Evolutionary conservation across 2,113 vertebrate species (phyloP), one percentile per base, ranked within the genome.

Genomic region (Prochilodus magdalenae): DNA sequence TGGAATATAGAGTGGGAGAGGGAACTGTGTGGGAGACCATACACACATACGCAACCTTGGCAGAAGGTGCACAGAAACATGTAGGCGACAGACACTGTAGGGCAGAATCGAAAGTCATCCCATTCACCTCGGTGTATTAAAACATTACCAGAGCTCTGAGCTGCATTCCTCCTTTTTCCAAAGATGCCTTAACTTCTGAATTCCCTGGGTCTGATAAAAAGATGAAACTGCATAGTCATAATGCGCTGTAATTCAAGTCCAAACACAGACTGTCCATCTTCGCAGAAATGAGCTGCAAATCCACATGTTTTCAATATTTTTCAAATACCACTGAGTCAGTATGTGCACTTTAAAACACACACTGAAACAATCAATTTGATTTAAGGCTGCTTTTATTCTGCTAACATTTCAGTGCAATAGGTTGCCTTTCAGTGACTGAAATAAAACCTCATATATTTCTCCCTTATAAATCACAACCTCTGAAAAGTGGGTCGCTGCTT

Each of bases 401-500:
- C n/a, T n/a, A n/a, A n/a, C n/a, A n/a, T n/a, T n/a, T n/a, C n/a
- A 30, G 51, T 63, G 26, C 55, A 63, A 63, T 24, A 29, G 10
- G 14, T n/a, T 20, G 47, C 20, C 20, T 49, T 59, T 11, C 53
- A 44, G 29, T 22, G 29, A 22, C 14, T 29, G 66, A 74, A 44
- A 57, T 3, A 74, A 81, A 26, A 77, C 11, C n/a, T 77, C 18
- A 53, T n/a, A 20, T n/a, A 80, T 3, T 29, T 20, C 20, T 65
- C 30, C 29, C 20, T 72, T 24, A 33, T 24, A 78, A 63, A 74
- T 73, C 74, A 47, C 12, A 47, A 22, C 55, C 36, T 40, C 62
- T 66, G 59, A 36, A 69, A 69, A 73, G 57, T 78, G 60, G 49
- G 62, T 81, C 71, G 3, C n/a, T 60, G 62, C 55, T 81, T 18